Evolutionary conservation across 2,113 vertebrate species (phyloP).

Genomic region (zebrafish (Danio rerio)): GRCz12tu NC_133184.1:32320001-32320500

Average conservation of each 20-base stretch:
- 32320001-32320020: background rate
- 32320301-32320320: background rate
- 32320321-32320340: background rate
- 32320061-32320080: conserved; percentile 11
- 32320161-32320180: background rate
- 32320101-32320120: background rate
- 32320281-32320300: background rate
- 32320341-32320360: background rate
- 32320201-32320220: background rate
- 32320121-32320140: background rate
- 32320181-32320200: conserved; percentile 11
- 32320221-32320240: background rate
- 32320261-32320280: background rate
- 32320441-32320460: conserved; percentile 2
- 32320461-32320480: conserved; percentile 35
- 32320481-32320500: background rate
- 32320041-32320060: background rate
- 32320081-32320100: background rate
- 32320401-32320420: conserved; percentile 58
- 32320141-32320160: background rate
- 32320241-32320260: conserved; percentile 18
- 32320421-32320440: conserved; percentile 43
- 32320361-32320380: background rate
- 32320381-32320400: conserved; percentile 8
- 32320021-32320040: background rate